Evolutionary conservation across 2,113 vertebrate species (phyloP).

Genomic region (Orthonyx spaldingii): DNA sequence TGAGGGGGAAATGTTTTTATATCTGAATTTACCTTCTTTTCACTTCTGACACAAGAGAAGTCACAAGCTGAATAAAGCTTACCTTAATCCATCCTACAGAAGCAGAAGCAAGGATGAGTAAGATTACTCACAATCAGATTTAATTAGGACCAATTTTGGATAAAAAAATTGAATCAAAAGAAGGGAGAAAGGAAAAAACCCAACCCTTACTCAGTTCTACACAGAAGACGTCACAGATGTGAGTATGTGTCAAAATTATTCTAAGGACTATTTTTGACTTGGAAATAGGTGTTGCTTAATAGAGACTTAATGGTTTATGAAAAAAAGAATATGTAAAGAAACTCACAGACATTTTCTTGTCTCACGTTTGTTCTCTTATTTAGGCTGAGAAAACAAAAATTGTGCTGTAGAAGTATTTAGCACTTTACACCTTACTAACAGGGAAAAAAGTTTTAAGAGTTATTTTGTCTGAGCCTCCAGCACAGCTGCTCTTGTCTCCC

Average conservation of each 20-base stretch:
- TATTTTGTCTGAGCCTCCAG: neutral
- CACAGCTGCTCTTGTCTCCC: neutral
- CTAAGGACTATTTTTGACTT: neutral
- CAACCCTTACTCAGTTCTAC: neutral
- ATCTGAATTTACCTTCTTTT: neutral
- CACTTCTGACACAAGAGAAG: neutral
- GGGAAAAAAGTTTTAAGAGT: neutral
- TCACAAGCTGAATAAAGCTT: neutral
- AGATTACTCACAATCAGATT: neutral
- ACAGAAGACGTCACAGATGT: neutral
- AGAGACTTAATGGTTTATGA: neutral
- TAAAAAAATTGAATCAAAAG: neutral
- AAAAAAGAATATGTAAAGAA: neutral
- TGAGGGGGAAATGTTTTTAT: neutral
- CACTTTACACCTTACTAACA: neutral
- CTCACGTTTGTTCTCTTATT: neutral
- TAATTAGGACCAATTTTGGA: neutral
- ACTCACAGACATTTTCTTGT: neutral
- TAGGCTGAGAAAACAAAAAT: neutral
- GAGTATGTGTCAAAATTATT: neutral
- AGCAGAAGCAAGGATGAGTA: neutral
- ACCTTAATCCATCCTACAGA: neutral
- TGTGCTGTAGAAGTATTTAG: neutral
- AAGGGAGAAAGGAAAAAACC: neutral
- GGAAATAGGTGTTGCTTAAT: neutral